Evolutionary conservation across 2,888 invertebrate species (phyloP).

Genomic region (Ormyrus nitidulus): DNA sequence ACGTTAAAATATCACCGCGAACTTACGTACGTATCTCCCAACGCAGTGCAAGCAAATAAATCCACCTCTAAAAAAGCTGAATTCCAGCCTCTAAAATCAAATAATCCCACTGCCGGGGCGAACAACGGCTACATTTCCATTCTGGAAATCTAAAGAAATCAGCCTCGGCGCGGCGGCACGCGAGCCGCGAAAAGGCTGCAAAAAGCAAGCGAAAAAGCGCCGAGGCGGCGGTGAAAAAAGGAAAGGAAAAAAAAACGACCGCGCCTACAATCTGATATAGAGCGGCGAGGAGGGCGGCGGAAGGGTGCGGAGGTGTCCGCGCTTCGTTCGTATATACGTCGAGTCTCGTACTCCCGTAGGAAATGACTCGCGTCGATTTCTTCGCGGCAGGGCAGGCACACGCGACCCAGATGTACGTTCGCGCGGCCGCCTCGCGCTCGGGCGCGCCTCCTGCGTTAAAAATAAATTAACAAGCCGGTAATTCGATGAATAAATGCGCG

Average conservation of each 20-base stretch:
- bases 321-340: constrained; percentile 5
- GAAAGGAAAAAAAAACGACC: neutral
- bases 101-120: too few species aligned
- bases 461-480: constrained; percentile 34
- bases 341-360: constrained; percentile 40
- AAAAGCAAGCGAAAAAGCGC: neutral
- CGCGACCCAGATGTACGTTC: constrained; percentile 29
- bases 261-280: too few species aligned
- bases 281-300: neutral
- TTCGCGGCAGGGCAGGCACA: neutral
- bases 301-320: constrained; percentile 26
- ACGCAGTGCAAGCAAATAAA: too few species aligned
- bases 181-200: too few species aligned
- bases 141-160: neutral
- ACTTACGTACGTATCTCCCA: too few species aligned
- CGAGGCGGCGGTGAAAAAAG: neutral
- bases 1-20: too few species aligned
- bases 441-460: constrained; percentile 27
- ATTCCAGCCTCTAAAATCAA: too few species aligned
- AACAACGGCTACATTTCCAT: neutral
- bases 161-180: too few species aligned
- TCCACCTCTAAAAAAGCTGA: too few species aligned
- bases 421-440: neutral
- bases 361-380: constrained; percentile 53
- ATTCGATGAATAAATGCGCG: constrained; percentile 36